These are phyloP conservation scores for Lucilia cuprina DNA, from an alignment of 1,140 invertebrate species.

Conservation along the genomic window DNA sequence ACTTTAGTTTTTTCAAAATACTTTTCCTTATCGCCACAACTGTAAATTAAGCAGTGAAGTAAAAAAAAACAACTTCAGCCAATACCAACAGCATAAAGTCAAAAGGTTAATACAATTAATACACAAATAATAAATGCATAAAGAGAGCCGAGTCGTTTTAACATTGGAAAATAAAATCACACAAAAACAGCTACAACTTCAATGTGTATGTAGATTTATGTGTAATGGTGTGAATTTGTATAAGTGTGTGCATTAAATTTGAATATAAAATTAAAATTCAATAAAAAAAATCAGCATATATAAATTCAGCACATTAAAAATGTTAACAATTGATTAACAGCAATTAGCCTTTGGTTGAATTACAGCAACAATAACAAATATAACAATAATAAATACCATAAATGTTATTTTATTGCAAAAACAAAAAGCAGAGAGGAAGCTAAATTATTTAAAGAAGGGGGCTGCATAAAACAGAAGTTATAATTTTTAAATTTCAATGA, in stretches of 20 bases:
- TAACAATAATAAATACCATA: neutral
- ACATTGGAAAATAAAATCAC: neutral
- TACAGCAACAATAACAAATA: constrained; percentile 20
- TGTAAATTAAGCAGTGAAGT: neutral
- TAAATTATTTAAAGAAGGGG: neutral
- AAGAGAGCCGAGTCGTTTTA: neutral
- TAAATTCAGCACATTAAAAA: constrained; percentile 25
- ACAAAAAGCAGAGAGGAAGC: neutral
- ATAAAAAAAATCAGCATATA: neutral
- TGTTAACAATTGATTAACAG: constrained; percentile 33
- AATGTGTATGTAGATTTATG: neutral
- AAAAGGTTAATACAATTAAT: constrained; percentile 31
- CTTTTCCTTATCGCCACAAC: neutral
- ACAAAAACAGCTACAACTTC: neutral
- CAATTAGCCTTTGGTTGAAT: constrained; percentile 27
- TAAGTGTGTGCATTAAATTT: neutral
- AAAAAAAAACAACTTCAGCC: neutral
- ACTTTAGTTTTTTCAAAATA: no score
- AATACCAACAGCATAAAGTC: neutral
- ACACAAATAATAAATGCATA: constrained; percentile 4
- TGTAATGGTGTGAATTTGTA: neutral
- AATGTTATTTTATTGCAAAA: no score
- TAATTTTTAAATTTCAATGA: no score
- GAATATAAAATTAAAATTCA: neutral
- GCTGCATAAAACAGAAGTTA: no score